phyloP scores from a whole-genome alignment of 2,888 invertebrate genomes.

The Hemistola chrysoprasaria region DNA sequence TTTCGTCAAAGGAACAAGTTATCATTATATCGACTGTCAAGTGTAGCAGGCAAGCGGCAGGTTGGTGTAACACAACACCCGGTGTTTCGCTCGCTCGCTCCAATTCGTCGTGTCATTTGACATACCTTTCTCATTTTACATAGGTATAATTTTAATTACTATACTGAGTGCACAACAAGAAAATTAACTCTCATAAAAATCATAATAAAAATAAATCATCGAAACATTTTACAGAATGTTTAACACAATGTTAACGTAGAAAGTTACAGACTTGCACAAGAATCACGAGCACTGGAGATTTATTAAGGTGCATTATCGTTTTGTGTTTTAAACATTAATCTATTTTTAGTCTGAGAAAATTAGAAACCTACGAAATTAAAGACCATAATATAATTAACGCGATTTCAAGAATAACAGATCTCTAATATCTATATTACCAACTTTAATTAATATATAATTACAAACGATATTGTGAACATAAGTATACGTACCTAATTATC shows the following conservation, averaged over 20 bases:
- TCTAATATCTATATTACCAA: too few relatives aligned
- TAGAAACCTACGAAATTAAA: too few relatives aligned
- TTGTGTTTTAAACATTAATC: too few relatives aligned
- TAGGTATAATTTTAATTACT: slow-evolving; percentile 19
- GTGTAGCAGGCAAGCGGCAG: slow-evolving; percentile 26
- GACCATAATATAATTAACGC: too few relatives aligned
- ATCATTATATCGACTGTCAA: slow-evolving; percentile 71
- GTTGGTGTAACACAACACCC: slow-evolving; percentile 55
- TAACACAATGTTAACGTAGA: slow-evolving; percentile 37
- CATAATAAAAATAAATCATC: slow-evolving; percentile 12
- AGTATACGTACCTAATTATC: too few relatives aligned
- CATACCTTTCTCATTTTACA: slow-evolving; percentile 78
- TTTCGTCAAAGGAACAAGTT: slow-evolving; percentile 56
- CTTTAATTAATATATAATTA: too few relatives aligned
- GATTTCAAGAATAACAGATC: too few relatives aligned
- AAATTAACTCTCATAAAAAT: slow-evolving; percentile 28
- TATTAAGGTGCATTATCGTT: too few relatives aligned
- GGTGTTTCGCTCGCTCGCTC: slow-evolving; percentile 74
- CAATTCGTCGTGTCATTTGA: slow-evolving; percentile 74
- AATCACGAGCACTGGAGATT: slow-evolving; percentile 38
- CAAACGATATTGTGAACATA: too few relatives aligned
- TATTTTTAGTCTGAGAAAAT: too few relatives aligned
- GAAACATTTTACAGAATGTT: slow-evolving; percentile 20
- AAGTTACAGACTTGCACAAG: slow-evolving; percentile 38
- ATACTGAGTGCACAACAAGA: slow-evolving; percentile 34